Evolutionary conservation across 2,888 invertebrate genomes (phyloP), one percentile per base, ranked within the genome.

Genomic region (Melanotus villosus): DNA sequence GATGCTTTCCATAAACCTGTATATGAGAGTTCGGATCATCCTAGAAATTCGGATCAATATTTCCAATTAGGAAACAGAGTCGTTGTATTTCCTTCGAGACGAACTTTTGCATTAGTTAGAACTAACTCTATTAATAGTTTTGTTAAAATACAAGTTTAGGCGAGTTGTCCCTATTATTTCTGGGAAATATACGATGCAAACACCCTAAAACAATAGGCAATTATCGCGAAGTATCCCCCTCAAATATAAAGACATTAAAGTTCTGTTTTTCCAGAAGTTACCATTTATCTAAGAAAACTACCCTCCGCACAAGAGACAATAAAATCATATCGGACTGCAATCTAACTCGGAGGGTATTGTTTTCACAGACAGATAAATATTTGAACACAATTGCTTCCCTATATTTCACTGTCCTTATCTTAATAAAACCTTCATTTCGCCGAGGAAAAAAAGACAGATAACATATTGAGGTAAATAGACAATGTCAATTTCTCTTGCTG

Each of bases 321-420:
- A 70, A 69, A 69, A 70, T 62, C 47, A 65, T 70, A 70, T 70
- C 69, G 65, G 30, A 21, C 30, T 45, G 56, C 65, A 60, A 70
- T 70, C 69, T 69, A 69, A 36, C 60, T 47, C 54, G 10, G 41
- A 41, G 43, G 57, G 52, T 43, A 60, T 54, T 66, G 59, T 59
- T 66, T 66, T 66, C 58, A 54, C 60, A 54, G 54, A 60, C 60
- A 65, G 69, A 70, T 69, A 69, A 69, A 69, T 70, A 65, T 70
- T 70, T 70, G 59, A 70, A 60, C 59, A 43, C 60, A 64, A 69
- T 65, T 69, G 47, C 59, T 54, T 60, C 65, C 23, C 19, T 47
- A 56, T 54, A 62, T 58, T 54, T 60, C 41, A 50, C 23, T 59
- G 58, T 59, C 23, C 57, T 47, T 68, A 57, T 63, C 68, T 62